A percentile compares a stretch with the other conserved stretches of the same genome.
Conservation (phyloP, 2,888 invertebrate genomes). For the Oscheius sp. region DNA sequence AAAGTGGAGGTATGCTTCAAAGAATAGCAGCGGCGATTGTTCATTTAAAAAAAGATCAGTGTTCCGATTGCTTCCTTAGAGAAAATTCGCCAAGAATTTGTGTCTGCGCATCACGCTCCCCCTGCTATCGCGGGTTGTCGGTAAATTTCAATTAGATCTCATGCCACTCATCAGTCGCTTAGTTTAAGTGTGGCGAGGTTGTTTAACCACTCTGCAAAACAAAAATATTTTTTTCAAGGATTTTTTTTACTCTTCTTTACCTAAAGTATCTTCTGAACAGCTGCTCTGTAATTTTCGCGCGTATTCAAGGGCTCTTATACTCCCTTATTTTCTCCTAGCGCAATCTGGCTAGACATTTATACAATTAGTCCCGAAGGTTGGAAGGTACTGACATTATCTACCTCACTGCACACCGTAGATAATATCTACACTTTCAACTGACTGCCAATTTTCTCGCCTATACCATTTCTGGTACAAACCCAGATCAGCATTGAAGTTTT, state of each 20-base stretch:
- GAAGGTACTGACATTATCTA: conserved; percentile 17
- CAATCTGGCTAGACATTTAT: conserved; percentile 14
- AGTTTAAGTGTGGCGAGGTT: conserved; percentile 21
- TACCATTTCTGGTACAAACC: too few relatives aligned
- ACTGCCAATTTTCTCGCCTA: too few relatives aligned
- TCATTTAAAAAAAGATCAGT: conserved; percentile 13
- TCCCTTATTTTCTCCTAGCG: conserved; percentile 3
- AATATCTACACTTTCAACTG: conserved; percentile 25
- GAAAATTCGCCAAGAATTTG: conserved; percentile 24
- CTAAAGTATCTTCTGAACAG: background rate
- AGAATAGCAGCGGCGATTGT: too few relatives aligned
- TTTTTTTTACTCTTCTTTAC: background rate
- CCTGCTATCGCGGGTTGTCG: conserved; percentile 20
- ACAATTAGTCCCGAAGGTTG: too few relatives aligned
- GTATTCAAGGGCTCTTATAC: conserved; percentile 12
- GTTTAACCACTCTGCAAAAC: background rate
- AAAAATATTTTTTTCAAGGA: background rate
- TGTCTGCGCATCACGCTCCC: conserved; percentile 12
- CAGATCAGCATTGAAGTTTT: too few relatives aligned
- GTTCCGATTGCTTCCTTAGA: conserved; percentile 5
- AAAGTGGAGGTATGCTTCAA: too few relatives aligned
- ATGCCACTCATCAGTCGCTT: conserved; percentile 21
- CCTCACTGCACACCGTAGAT: conserved; percentile 27
- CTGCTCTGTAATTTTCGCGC: conserved; percentile 21
- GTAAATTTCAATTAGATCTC: conserved; percentile 30